Conservation (phyloP, 1,140 invertebrate species). For the Cryptotermes secundus region DNA sequence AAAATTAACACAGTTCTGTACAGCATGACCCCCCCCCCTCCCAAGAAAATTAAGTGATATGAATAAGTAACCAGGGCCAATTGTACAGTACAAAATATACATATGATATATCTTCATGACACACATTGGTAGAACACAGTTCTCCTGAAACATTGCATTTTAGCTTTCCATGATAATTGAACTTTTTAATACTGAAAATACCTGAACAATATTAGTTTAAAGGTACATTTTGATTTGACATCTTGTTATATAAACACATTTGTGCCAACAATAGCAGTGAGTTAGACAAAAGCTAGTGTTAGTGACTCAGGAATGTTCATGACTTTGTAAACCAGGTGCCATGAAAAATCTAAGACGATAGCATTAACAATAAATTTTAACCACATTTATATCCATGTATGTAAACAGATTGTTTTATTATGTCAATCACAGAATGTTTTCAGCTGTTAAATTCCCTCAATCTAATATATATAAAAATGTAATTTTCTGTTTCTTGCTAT, state of each 20-base stretch:
- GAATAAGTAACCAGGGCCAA: not conserved
- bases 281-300: not conserved
- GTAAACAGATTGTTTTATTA: no score
- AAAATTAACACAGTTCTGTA: not conserved
- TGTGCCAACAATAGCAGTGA: slow-evolving; percentile 3
- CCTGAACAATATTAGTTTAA: not conserved
- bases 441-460: no score
- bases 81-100: not conserved
- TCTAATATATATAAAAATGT: no score
- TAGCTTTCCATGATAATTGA: not conserved
- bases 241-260: not conserved
- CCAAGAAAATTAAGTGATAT: not conserved
- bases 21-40: not conserved
- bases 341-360: no score
- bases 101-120: not conserved
- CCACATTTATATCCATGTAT: no score
- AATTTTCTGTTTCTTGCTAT: no score
- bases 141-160: not conserved
- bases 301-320: not conserved
- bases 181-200: not conserved
- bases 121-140: not conserved
- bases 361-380: no score
- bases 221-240: not conserved
- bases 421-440: no score
- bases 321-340: no score